Percentiles rank a stretch among this genome's conserved stretches.
phyloP scores from a whole-genome alignment of 2,797 vertebrate genomes.

The Sebastes itinus region DNA sequence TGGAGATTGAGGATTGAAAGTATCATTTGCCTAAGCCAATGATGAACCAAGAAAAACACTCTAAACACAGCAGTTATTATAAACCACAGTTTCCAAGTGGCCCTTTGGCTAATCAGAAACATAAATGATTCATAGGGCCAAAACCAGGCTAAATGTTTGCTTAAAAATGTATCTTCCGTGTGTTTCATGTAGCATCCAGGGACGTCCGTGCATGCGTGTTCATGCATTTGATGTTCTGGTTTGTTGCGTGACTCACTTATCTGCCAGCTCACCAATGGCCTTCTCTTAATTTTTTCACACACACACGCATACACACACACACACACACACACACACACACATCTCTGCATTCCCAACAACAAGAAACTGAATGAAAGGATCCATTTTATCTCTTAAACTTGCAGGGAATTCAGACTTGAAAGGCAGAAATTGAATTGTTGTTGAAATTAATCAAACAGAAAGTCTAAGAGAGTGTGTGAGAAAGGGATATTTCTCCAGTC shows the following conservation, averaged over 20 bases:
- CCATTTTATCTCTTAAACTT: conserved; percentile 35
- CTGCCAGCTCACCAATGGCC: conserved; percentile 22
- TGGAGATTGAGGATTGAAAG: conserved; percentile 21
- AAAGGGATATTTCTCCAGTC: conserved; percentile 53
- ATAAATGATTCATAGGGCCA: conserved; percentile 12
- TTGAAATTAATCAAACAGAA: conserved; percentile 66
- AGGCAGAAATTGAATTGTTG: conserved; percentile 62
- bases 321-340: neutral
- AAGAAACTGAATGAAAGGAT: conserved; percentile 23
- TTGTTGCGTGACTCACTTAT: conserved; percentile 33
- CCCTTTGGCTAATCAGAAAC: conserved; percentile 8
- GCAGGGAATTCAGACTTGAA: conserved; percentile 41
- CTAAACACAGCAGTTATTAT: conserved; percentile 14
- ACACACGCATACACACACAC: neutral
- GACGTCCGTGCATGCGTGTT: neutral
- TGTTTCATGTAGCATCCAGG: conserved; percentile 19
- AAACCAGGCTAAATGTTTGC: neutral
- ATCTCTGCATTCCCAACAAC: conserved; percentile 6
- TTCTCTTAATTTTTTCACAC: conserved; percentile 10
- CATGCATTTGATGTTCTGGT: conserved; percentile 1
- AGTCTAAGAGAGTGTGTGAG: conserved; percentile 37
- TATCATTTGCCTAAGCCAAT: neutral
- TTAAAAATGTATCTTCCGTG: conserved; percentile 7
- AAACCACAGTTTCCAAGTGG: conserved; percentile 15
- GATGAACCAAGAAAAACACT: conserved; percentile 36